Evolutionary conservation across 1,140 invertebrate species (phyloP), one percentile per base, ranked within the genome.

Genomic region (Araneus ventricosus): DNA sequence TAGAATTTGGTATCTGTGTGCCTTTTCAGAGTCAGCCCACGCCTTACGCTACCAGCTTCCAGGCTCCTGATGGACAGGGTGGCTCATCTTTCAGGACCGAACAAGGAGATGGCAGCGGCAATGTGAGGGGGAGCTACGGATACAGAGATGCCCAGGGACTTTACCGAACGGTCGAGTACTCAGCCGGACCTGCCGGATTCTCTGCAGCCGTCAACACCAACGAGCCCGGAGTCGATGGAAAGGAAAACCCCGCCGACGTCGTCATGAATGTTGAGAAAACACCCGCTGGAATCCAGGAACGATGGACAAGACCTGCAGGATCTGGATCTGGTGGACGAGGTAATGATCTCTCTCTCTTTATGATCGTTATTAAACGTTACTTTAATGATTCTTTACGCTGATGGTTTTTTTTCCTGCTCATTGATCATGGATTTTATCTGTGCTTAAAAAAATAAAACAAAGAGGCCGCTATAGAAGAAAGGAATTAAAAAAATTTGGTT

Each of bases 261-360:
- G 34, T 57, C 14, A 34, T 94, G 24, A 70, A 63, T 1, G 93
- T 93, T 37, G 82, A 93, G 22, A 30, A 88, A n/a, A 27, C 94
- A 7, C 94, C 94, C 1, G 89, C 85, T 34, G 92, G 86, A 39
- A 88, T 94, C 22, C 67, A 87, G 24, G 94, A 93, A n/a, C 84
- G n/a, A 20, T 91, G 91, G 30, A 87, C 30, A 27, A 84, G 39
- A 34, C 22, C 17, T 3, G 24, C 75, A 14, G 57, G 24, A 27
- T 30, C 27, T 30, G 39, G 80, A 17, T 4, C n/a, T 30, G 27
- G 80, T 27, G 67, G 67, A 37, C 70, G 17, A 37, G 70, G 70
- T 75, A 5, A 75, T 30, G 1, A 30, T 34, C 17, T 75, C 27
- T 67, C 1, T 27, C 24, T 61, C 7, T n/a, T 27, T n/a, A 6